Conservation (phyloP, 1,140 invertebrate genomes). For the Drosophila parabipectinata region DNA sequence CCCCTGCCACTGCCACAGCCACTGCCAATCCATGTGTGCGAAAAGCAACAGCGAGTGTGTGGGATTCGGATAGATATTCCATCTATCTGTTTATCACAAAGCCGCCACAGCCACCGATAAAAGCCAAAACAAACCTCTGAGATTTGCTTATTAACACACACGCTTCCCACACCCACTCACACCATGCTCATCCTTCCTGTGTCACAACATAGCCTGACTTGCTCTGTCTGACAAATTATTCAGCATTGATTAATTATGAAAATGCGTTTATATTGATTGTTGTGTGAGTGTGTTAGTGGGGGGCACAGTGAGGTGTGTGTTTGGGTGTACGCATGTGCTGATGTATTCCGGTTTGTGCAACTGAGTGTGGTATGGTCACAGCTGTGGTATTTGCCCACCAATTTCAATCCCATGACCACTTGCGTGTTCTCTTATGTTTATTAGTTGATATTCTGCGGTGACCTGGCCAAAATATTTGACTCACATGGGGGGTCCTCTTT, state of each 20-base stretch:
- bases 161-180: constrained; percentile 14
- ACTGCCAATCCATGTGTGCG: constrained; percentile 25
- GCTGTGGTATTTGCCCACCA: constrained; percentile 46
- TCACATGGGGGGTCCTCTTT: background rate
- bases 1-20: no score
- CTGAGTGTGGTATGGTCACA: constrained; percentile 27
- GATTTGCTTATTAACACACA: constrained; percentile 68
- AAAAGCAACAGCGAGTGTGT: constrained; percentile 21
- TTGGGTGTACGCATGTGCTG: background rate
- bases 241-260: constrained; percentile 82
- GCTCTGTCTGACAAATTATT: constrained; percentile 68
- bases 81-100: constrained; percentile 69
- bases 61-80: constrained; percentile 56
- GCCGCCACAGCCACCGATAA: constrained; percentile 67
- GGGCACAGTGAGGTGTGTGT: background rate
- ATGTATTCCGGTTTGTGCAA: background rate
- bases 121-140: constrained; percentile 75
- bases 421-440: constrained; percentile 70
- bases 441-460: constrained; percentile 43
- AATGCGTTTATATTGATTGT: constrained; percentile 81
- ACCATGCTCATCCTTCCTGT: background rate
- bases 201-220: constrained; percentile 35
- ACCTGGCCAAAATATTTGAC: constrained; percentile 48
- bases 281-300: constrained; percentile 12
- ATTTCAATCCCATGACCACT: constrained; percentile 50